Percentiles rank a stretch among this genome's conserved stretches.
phyloP scores from a whole-genome alignment of 1,140 invertebrate genomes.

The Manduca sexta region DNA sequence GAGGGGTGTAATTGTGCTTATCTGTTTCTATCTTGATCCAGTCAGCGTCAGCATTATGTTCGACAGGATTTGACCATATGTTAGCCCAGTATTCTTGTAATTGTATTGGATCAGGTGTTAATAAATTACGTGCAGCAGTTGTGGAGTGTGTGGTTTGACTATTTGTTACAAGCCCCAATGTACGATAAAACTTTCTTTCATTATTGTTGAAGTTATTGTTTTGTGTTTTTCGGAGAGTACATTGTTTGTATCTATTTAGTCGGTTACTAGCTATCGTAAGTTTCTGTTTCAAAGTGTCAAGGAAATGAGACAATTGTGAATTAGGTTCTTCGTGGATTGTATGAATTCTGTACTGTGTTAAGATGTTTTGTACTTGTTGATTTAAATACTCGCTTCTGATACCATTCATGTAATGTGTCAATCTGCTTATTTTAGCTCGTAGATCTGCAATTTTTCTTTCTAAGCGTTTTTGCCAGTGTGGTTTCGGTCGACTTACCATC shows the following conservation, averaged over 20 bases:
- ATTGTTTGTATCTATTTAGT: conserved; percentile 11
- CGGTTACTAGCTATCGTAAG: conserved; percentile 11
- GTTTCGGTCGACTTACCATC: too few relatives aligned
- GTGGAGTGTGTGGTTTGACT: conserved; percentile 6
- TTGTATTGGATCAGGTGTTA: too few relatives aligned
- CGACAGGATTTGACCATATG: conserved; percentile 15
- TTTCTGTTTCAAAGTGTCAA: conserved; percentile 7
- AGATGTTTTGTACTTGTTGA: too few relatives aligned
- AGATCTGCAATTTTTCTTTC: too few relatives aligned
- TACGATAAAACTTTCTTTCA: conserved; percentile 18
- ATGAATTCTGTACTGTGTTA: too few relatives aligned
- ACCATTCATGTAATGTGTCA: too few relatives aligned
- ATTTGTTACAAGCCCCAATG: conserved; percentile 5
- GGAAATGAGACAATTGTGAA: too few relatives aligned
- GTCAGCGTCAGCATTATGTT: conserved; percentile 12
- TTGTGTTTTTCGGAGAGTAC: conserved; percentile 7
- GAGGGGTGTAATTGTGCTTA: conserved; percentile 2
- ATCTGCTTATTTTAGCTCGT: too few relatives aligned
- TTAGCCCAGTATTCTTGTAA: conserved; percentile 7
- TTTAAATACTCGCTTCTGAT: too few relatives aligned
- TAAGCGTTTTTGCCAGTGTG: too few relatives aligned
- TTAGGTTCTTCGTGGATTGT: too few relatives aligned
- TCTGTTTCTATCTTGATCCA: conserved; percentile 17
- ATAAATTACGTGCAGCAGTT: background rate
- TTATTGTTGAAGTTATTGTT: conserved; percentile 15